These are phyloP conservation scores for Ailuropoda melanoleuca DNA, from an alignment of 2,113 vertebrate genomes.

Conservation along the genomic window DNA sequence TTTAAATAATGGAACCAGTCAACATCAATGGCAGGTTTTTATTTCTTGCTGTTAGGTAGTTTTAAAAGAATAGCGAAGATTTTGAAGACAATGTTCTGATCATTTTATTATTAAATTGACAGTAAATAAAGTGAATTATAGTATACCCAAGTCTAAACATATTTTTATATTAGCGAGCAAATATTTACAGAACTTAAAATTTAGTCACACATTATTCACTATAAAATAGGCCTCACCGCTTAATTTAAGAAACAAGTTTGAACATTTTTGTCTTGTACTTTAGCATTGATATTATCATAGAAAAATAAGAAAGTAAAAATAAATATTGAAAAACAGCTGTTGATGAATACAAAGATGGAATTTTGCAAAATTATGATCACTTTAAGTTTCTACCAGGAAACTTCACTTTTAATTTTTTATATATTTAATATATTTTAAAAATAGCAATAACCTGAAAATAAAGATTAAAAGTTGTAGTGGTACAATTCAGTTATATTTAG, in stretches of 20 bases:
- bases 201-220: not conserved
- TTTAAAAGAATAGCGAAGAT: slow-evolving; percentile 14
- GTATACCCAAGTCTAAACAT: not conserved
- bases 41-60: not conserved
- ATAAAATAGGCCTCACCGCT: not conserved
- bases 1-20: slow-evolving; percentile 59
- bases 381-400: not conserved
- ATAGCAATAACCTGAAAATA: not conserved
- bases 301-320: not conserved
- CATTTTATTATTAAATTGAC: slow-evolving; percentile 27
- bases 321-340: not conserved
- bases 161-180: not conserved
- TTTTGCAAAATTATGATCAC: slow-evolving; percentile 5
- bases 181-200: slow-evolving; percentile 12
- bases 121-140: not conserved
- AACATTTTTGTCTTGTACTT: not conserved
- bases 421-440: slow-evolving; percentile 13
- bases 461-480: not conserved
- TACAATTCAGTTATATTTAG: not conserved
- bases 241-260: not conserved
- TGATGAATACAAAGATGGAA: not conserved
- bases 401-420: slow-evolving; percentile 39
- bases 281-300: not conserved
- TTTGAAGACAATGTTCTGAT: not conserved
- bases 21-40: slow-evolving; percentile 19